A percentile compares a stretch with the other conserved stretches of the same genome.
Evolutionary conservation across 2,113 vertebrate genomes (phyloP).

Genomic region (Gallinago undulata): DNA sequence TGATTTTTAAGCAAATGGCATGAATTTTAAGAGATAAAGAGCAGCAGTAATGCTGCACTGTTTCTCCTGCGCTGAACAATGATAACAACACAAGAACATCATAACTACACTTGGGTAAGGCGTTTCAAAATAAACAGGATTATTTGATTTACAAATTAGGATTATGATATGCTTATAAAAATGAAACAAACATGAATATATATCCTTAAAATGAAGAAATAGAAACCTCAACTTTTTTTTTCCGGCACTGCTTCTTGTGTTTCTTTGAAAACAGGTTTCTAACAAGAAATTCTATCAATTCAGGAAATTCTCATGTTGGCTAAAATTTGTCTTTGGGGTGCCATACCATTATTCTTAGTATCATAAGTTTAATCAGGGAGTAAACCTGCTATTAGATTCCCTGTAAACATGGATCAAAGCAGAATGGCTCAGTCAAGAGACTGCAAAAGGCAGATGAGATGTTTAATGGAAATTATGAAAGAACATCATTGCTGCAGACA

Average conservation of each 20-base stretch:
- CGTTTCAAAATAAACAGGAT: not conserved
- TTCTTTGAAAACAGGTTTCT: not conserved
- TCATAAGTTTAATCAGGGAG: not conserved
- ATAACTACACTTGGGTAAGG: not conserved
- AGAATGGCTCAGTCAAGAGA: not conserved
- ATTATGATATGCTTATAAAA: not conserved
- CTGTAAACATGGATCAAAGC: not conserved
- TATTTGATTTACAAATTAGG: not conserved
- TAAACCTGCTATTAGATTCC: not conserved
- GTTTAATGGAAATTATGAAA: not conserved
- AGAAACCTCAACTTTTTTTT: not conserved
- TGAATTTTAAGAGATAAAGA: not conserved
- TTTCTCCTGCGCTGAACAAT: not conserved
- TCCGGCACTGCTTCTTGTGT: not conserved
- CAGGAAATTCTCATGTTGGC: not conserved
- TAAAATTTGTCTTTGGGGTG: not conserved
- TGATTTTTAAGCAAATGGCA: not conserved
- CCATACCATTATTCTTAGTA: not conserved
- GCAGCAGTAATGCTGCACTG: not conserved
- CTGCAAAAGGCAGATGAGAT: not conserved
- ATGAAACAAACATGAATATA: not conserved
- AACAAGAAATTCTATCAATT: not conserved
- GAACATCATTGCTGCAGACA: not conserved
- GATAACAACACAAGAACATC: fast-evolving
- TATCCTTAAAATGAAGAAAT: not conserved